Evolutionary conservation across 2,113 vertebrate species (phyloP).

Genomic region (Paracanthobrama guichenoti): DNA sequence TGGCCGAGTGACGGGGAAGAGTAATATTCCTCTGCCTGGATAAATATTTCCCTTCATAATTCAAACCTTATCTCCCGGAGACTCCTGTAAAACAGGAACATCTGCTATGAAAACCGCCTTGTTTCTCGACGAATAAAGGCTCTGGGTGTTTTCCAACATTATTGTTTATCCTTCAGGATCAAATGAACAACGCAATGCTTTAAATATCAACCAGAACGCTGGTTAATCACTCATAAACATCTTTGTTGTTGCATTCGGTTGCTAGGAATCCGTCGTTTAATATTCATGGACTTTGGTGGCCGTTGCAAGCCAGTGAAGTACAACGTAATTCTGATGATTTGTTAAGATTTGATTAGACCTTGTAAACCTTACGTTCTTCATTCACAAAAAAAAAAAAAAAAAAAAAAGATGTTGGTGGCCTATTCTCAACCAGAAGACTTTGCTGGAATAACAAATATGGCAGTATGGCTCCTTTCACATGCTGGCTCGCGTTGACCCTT

Average conservation of each 20-base stretch:
- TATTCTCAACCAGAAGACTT: constrained; percentile 63
- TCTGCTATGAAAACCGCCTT: constrained; percentile 47
- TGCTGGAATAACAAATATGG: constrained; percentile 78
- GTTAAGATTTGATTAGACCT: constrained; percentile 63
- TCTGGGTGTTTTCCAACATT: constrained; percentile 51
- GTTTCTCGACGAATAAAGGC: constrained; percentile 57
- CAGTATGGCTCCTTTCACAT: constrained; percentile 68
- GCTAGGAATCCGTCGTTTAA: background rate
- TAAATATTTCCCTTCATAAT: constrained; percentile 70
- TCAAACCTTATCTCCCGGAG: constrained; percentile 65
- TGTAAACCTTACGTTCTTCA: constrained; percentile 63
- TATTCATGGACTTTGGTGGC: constrained; percentile 59
- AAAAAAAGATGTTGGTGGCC: constrained; percentile 61
- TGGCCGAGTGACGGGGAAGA: constrained; percentile 64
- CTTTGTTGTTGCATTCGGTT: background rate
- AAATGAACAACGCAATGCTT: constrained; percentile 68
- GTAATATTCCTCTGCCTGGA: constrained; percentile 70
- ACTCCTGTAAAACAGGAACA: constrained; percentile 52
- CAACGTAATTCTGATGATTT: constrained; percentile 52
- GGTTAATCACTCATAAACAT: background rate
- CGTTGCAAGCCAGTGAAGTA: constrained; percentile 60
- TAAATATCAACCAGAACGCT: constrained; percentile 54
- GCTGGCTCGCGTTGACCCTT: constrained; percentile 70
- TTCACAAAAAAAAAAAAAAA: constrained; percentile 44
- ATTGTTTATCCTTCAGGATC: constrained; percentile 63